phyloP scores from a whole-genome alignment of 2,888 invertebrate species.

The Thumatha senex region DNA sequence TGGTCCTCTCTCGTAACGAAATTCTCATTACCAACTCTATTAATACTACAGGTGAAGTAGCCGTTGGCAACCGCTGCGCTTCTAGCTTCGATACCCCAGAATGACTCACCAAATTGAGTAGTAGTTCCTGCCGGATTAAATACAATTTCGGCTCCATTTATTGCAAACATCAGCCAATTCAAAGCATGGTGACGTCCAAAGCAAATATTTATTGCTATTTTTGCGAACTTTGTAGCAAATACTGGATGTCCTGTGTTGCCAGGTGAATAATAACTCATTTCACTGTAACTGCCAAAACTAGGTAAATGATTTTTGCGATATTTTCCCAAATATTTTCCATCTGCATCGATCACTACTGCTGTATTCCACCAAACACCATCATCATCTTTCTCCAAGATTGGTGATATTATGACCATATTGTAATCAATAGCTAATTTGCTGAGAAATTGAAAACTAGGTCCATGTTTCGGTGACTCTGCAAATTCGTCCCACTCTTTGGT shows the following conservation, averaged over 20 bases:
- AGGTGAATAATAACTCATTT: conserved; percentile 97
- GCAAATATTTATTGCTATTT: conserved; percentile 97
- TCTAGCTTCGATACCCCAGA: conserved; percentile 98
- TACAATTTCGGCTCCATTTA: conserved; percentile 99
- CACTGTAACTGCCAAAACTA: conserved; percentile 98
- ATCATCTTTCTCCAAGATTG: conserved; percentile 96
- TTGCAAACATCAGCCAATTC: conserved; percentile 98
- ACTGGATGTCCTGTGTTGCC: conserved; percentile 98
- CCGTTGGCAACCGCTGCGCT: conserved; percentile 98
- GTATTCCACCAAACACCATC: conserved; percentile 97
- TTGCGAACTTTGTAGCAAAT: conserved; percentile 92
- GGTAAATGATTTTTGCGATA: conserved; percentile 99
- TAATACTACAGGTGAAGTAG: conserved; percentile 96
- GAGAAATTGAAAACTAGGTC: conserved; percentile 92
- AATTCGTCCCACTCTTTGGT: conserved; percentile 97
- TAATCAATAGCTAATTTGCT: conserved; percentile 89
- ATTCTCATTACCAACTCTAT: conserved; percentile 95
- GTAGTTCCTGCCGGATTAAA: conserved; percentile 99
- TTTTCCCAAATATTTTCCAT: conserved; percentile 94
- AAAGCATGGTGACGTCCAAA: conserved; percentile 99
- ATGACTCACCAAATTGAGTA: conserved; percentile 90
- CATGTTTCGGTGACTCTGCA: conserved; percentile 93
- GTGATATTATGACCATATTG: conserved; percentile 96
- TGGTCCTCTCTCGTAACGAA: conserved; percentile 89
- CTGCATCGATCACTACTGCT: conserved; percentile 94